These are phyloP conservation scores for Ecdyonurus torrentis DNA, from an alignment of 2,888 invertebrate genomes.

Conservation along the genomic window DNA sequence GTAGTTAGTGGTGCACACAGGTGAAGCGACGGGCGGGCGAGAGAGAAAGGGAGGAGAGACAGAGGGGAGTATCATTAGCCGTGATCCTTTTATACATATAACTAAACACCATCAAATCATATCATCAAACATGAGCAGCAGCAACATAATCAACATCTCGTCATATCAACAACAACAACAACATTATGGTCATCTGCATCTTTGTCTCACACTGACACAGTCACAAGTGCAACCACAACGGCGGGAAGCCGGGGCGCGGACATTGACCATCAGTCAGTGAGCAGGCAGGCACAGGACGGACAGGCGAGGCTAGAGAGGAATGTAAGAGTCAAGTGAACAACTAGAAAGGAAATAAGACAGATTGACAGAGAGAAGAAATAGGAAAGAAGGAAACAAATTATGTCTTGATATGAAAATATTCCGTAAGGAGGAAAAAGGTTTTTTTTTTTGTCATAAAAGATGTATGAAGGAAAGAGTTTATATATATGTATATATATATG, in stretches of 20 bases:
- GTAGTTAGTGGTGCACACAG: slow-evolving; percentile 15
- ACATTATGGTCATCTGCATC: not conserved
- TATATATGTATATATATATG: too few species aligned
- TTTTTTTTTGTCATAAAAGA: too few species aligned
- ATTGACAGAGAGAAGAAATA: slow-evolving; percentile 71
- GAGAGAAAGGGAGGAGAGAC: not conserved
- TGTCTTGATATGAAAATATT: too few species aligned
- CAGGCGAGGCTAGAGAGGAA: slow-evolving; percentile 21
- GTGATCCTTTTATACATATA: not conserved
- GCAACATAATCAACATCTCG: too few species aligned
- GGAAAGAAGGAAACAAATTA: too few species aligned
- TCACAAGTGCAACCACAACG: slow-evolving; percentile 8
- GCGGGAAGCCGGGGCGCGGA: slow-evolving; percentile 11
- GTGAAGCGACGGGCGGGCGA: slow-evolving; percentile 12
- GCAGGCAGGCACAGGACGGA: slow-evolving; percentile 11
- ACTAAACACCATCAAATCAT: not conserved
- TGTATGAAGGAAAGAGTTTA: too few species aligned
- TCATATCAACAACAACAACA: not conserved
- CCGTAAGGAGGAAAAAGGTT: too few species aligned
- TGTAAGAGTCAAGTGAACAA: slow-evolving; percentile 18
- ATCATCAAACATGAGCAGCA: too few species aligned
- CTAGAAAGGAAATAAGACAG: slow-evolving; percentile 34
- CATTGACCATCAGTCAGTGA: slow-evolving; percentile 6
- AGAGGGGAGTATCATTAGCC: not conserved
- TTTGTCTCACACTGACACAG: slow-evolving; percentile 8